Base-by-base conservation (phyloP, 2,113 vertebrate species). In the Hemiprocne comata region DNA sequence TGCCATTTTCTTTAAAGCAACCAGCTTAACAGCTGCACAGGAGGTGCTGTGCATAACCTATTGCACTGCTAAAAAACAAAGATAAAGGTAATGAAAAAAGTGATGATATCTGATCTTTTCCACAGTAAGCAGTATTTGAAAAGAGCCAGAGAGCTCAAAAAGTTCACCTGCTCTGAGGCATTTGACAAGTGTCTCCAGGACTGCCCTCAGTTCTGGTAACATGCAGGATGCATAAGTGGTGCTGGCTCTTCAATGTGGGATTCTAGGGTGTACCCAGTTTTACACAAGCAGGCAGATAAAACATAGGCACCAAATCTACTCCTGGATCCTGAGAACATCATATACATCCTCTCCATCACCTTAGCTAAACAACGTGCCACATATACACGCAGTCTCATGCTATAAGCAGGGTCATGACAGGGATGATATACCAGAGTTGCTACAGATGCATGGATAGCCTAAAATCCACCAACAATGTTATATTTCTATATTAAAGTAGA, bases 221-320 rank as follows among this genome's bases (percentile, higher is more conserved):
- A 7, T 3, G 2, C 11, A 11, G 36, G 6, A 38, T 2, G 9
- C 24, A 2, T 31, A 31, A 5, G 7, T 6, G 13, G 24, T 50
- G 29, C 46, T 40, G 18, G 29, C 34, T 42, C 33, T 36, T n/a
- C 46, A 20, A 0, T 7, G 31, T 6, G 60, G 7, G 2, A 40
- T 55, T 25, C 48, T 42, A n/a, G 55, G 24, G 2, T 17, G 8
- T 19, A 11, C n/a, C 44, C 21, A 55, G 17, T 46, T n/a, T 51
- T n/a, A 1, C 58, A 54, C 34, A 31, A 55, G 24, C 28, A 65
- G 46, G 51, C 14, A 92, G 65, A 67, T 6, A 19, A 40, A 34
- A 14, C 0, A 0, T 2, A 34, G 64, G 48, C 2, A 3, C 17
- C 70, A 85, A 25, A 70, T 19, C 28, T 34, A 3, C 19, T 48